A percentile compares a stretch with the other conserved stretches of the same genome.
Evolutionary conservation across 2,797 vertebrate species (phyloP).

Genomic region (Amblyopsis hoosieri): DNA sequence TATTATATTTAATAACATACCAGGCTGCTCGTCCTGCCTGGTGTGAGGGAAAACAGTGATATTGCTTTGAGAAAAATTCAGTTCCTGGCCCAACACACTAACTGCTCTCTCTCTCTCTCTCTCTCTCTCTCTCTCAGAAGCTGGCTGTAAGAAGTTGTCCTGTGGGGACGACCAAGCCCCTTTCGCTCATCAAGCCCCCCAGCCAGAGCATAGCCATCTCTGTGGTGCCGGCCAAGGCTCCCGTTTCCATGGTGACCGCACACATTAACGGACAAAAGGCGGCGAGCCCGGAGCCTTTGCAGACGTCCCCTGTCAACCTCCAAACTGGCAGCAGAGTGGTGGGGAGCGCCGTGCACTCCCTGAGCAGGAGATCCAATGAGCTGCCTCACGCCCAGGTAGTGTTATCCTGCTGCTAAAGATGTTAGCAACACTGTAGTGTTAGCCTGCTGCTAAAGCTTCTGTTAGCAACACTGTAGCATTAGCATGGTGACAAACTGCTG

Average conservation of each 20-base stretch:
- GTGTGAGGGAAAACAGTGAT: background rate
- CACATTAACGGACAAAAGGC: constrained; percentile 84
- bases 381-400: constrained; percentile 75
- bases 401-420: background rate
- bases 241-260: constrained; percentile 87
- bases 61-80: background rate
- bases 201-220: constrained; percentile 80
- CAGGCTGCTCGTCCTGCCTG: background rate
- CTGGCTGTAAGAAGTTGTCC: constrained; percentile 84
- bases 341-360: constrained; percentile 54
- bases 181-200: constrained; percentile 79
- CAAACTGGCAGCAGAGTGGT: constrained; percentile 71
- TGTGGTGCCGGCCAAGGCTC: constrained; percentile 80
- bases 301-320: constrained; percentile 80
- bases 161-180: constrained; percentile 75
- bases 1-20: background rate
- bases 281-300: constrained; percentile 73
- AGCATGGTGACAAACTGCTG: no score
- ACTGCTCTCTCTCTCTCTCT: background rate
- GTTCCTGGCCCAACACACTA: background rate
- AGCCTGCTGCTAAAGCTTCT: no score
- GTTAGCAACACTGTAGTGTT: constrained; percentile 15
- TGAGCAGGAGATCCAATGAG: constrained; percentile 69
- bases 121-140: constrained; percentile 69
- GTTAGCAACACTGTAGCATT: no score